Conservation (phyloP, 2,113 vertebrate genomes). For the Malurus cyaneus region DNA sequence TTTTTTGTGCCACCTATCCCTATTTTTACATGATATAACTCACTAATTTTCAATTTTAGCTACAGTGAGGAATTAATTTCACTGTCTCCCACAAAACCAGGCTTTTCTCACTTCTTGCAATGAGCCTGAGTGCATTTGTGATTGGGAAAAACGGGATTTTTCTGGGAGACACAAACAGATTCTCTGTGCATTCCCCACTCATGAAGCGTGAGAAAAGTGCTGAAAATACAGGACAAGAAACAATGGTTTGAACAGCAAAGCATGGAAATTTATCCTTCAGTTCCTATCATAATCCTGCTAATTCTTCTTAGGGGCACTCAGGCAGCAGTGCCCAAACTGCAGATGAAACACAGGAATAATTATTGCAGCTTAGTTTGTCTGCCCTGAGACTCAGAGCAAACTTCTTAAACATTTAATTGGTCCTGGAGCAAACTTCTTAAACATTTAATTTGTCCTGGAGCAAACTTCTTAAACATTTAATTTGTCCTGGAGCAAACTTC, state of each 20-base stretch:
- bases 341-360: constrained; percentile 73
- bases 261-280: constrained; percentile 61
- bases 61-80: not conserved
- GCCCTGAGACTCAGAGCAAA: constrained; percentile 51
- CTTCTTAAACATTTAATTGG: no score
- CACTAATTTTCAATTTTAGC: not conserved
- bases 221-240: not conserved
- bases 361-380: constrained; percentile 74
- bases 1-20: not conserved
- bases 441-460: not conserved
- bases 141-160: not conserved
- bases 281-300: constrained; percentile 72
- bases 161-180: not conserved
- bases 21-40: not conserved
- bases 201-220: constrained; percentile 44
- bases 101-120: not conserved
- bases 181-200: constrained; percentile 28
- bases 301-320: constrained; percentile 70
- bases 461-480: constrained; percentile 47
- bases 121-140: not conserved
- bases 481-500: constrained; percentile 63
- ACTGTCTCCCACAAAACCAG: not conserved
- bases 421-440: not conserved
- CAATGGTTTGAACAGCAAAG: not conserved
- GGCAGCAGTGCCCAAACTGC: constrained; percentile 69